Conservation (phyloP, 1,140 invertebrate species). For the Mylabris phalerata region DNA sequence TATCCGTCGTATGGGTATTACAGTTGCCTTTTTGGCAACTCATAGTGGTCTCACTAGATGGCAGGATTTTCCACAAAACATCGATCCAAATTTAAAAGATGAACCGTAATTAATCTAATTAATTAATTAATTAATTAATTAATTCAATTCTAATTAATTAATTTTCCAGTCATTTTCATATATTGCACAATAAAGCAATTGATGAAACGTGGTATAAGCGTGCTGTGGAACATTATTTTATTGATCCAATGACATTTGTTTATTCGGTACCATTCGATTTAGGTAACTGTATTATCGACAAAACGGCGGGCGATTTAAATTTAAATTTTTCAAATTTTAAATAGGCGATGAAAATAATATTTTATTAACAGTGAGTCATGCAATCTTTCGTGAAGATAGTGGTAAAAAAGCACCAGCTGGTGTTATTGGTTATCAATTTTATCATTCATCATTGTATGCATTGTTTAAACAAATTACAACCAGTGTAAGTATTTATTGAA, state of each 20-base stretch:
- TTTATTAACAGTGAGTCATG: constrained; percentile 79
- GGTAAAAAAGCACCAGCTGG: constrained; percentile 72
- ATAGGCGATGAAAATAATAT: constrained; percentile 56
- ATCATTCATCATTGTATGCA: constrained; percentile 64
- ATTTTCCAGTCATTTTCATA: constrained; percentile 62
- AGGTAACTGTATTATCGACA: constrained; percentile 29
- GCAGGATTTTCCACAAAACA: constrained; percentile 63
- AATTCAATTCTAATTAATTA: not conserved
- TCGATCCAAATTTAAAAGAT: constrained; percentile 27
- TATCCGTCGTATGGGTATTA: constrained; percentile 75
- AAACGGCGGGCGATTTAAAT: too few relatives aligned
- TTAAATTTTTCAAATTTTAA: too few relatives aligned
- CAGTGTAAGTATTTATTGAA: constrained; percentile 41
- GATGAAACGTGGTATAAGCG: constrained; percentile 91
- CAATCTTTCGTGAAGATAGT: constrained; percentile 66
- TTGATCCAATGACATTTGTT: constrained; percentile 75
- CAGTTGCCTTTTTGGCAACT: constrained; percentile 78
- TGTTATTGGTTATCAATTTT: constrained; percentile 87
- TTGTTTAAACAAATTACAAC: constrained; percentile 75
- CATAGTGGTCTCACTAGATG: constrained; percentile 82
- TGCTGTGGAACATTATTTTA: constrained; percentile 82
- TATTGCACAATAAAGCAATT: constrained; percentile 69
- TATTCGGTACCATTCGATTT: constrained; percentile 79
- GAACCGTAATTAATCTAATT: constrained; percentile 20
- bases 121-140: not conserved